These are phyloP conservation scores for Frankliniella intonsa DNA, from an alignment of 2,888 invertebrate species.

Conservation along the genomic window DNA sequence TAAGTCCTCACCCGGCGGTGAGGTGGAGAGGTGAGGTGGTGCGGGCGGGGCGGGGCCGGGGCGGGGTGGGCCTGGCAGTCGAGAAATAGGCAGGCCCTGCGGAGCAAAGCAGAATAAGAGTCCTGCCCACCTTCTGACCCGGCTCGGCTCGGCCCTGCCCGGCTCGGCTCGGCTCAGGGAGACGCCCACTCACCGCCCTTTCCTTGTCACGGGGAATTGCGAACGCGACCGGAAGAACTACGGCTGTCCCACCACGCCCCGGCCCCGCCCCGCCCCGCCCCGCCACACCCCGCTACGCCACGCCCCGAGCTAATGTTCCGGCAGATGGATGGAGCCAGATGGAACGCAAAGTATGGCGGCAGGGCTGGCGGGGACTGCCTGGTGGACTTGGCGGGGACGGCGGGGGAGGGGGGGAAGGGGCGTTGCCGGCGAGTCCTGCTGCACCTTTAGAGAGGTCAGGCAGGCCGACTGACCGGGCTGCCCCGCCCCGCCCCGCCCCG, in stretches of 20 bases:
- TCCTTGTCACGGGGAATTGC: slow-evolving; percentile 19
- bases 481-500: too few species aligned
- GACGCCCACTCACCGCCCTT: slow-evolving; percentile 29
- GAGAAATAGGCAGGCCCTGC: too few species aligned
- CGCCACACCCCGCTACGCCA: not conserved
- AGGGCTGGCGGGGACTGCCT: too few species aligned
- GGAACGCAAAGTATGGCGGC: not conserved
- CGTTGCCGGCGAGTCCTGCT: too few species aligned
- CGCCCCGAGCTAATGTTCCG: slow-evolving; percentile 16
- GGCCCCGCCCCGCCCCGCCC: not conserved
- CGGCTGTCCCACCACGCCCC: not conserved
- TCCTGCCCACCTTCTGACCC: too few species aligned
- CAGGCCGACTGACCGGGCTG: too few species aligned
- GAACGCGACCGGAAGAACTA: slow-evolving; percentile 11
- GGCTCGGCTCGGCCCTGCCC: too few species aligned
- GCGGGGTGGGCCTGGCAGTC: not conserved
- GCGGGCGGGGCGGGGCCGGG: not conserved
- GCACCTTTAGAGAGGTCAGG: too few species aligned
- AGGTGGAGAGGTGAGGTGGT: not conserved
- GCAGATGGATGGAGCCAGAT: slow-evolving; percentile 6
- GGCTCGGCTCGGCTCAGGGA: not conserved
- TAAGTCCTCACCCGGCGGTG: not conserved
- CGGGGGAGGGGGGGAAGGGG: too few species aligned
- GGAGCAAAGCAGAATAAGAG: too few species aligned
- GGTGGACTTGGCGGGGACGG: not conserved